Percentiles rank a stretch among this genome's conserved stretches.
Conservation (phyloP, 2,888 invertebrate species). For the Orthosia gothica region DNA sequence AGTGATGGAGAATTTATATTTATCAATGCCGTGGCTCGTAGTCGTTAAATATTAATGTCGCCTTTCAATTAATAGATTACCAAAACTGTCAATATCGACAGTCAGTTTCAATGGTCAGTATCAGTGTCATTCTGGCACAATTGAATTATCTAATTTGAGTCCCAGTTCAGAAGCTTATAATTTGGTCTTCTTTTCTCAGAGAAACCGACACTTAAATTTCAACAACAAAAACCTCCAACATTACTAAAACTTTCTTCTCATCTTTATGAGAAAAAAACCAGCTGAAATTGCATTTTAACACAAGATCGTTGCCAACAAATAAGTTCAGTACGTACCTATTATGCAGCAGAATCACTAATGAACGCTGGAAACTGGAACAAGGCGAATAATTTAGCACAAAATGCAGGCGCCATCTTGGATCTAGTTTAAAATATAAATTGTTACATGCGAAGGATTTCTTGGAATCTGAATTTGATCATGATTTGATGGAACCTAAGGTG, state of each 20-base stretch:
- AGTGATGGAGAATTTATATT: too few species aligned
- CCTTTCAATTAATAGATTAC: too few species aligned
- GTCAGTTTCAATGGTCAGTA: too few species aligned
- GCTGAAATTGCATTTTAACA: slow-evolving; percentile 20
- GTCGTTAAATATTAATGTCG: too few species aligned
- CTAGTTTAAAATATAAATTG: slow-evolving; percentile 31
- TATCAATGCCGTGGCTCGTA: too few species aligned
- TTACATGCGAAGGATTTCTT: slow-evolving; percentile 33
- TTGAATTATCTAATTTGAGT: too few species aligned
- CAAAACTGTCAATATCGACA: too few species aligned
- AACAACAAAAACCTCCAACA: not conserved
- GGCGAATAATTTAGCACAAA: slow-evolving; percentile 60
- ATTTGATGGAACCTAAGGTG: not conserved
- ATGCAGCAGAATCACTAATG: slow-evolving; percentile 55
- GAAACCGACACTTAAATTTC: not conserved
- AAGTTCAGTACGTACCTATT: slow-evolving; percentile 39
- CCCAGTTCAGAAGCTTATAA: not conserved
- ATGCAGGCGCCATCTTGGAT: slow-evolving; percentile 40
- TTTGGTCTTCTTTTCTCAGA: not conserved
- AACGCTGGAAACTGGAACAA: slow-evolving; percentile 55
- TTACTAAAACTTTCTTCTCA: not conserved
- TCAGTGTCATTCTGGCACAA: too few species aligned
- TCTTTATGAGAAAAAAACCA: slow-evolving; percentile 7
- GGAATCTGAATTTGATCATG: slow-evolving; percentile 4
- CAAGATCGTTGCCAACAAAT: slow-evolving; percentile 31